Conservation (phyloP, 2,888 invertebrate genomes). For the Ophion slaviceki region DNA sequence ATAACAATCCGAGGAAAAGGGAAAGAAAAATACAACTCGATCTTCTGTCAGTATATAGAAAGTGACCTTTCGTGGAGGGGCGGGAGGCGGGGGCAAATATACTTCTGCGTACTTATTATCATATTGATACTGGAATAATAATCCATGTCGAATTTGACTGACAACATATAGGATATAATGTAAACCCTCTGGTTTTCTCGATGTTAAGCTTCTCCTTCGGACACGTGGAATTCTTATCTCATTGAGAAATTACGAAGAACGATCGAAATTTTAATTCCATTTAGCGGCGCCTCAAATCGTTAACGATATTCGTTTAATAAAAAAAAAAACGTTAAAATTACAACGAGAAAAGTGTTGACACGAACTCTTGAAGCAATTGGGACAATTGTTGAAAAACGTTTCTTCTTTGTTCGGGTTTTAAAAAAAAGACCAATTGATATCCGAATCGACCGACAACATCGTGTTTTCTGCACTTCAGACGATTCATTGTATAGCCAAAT, state of each 20-base stretch:
- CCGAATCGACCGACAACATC: background rate
- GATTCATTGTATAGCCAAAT: background rate
- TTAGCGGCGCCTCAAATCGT: background rate
- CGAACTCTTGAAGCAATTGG: background rate
- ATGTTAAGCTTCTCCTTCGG: slow-evolving; percentile 81
- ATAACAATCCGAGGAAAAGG: background rate
- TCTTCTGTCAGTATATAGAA: slow-evolving; percentile 67
- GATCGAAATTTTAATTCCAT: background rate
- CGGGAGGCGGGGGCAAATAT: slow-evolving; percentile 58
- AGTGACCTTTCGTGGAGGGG: slow-evolving; percentile 76
- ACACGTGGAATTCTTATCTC: slow-evolving; percentile 71
- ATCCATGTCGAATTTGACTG: slow-evolving; percentile 79
- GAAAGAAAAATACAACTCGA: slow-evolving; percentile 34
- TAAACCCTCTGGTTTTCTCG: slow-evolving; percentile 82
- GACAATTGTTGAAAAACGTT: background rate
- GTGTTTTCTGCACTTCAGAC: background rate
- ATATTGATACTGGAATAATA: slow-evolving; percentile 72
- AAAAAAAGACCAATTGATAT: slow-evolving; percentile 3
- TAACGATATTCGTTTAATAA: background rate
- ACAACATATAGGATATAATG: slow-evolving; percentile 78
- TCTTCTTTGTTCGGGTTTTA: background rate
- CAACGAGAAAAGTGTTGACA: background rate
- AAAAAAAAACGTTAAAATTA: background rate
- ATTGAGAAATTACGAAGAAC: slow-evolving; percentile 17
- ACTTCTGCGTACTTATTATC: slow-evolving; percentile 73